These are phyloP conservation scores for Herpetotheres cachinnans DNA, from an alignment of 2,113 vertebrate species.

Conservation along the genomic window DNA sequence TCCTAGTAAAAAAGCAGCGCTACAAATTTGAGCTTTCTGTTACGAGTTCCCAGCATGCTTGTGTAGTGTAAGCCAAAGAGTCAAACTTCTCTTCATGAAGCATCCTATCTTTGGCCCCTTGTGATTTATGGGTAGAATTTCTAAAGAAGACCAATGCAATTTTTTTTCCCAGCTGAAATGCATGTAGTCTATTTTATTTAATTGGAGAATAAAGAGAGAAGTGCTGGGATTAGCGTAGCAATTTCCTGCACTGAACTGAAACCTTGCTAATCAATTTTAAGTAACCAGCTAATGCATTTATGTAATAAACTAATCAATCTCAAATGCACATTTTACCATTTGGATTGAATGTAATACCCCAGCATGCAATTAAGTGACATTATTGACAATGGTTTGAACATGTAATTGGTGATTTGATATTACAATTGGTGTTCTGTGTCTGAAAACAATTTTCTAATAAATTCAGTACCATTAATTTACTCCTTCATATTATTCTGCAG, in stretches of 20 bases:
- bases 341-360: slow-evolving; percentile 45
- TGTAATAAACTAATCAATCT: slow-evolving; percentile 60
- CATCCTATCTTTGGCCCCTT: not conserved
- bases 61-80: not conserved
- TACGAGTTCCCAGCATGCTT: not conserved
- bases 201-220: slow-evolving; percentile 29
- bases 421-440: not conserved
- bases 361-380: slow-evolving; percentile 24
- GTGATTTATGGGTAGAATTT: not conserved
- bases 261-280: slow-evolving; percentile 53
- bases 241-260: slow-evolving; percentile 41
- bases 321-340: slow-evolving; percentile 32
- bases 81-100: not conserved
- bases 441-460: slow-evolving; percentile 32
- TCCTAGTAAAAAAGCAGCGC: not conserved
- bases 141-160: not conserved
- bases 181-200: not conserved
- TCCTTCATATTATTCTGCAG: not conserved
- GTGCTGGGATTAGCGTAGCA: not conserved
- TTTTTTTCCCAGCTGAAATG: not conserved
- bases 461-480: not conserved
- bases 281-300: slow-evolving; percentile 45
- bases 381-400: slow-evolving; percentile 19
- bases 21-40: not conserved
- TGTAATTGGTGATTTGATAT: slow-evolving; percentile 48